These are phyloP conservation scores for Megalops cyprinoides DNA, from an alignment of 2,797 vertebrate species.

Conservation along the genomic window DNA sequence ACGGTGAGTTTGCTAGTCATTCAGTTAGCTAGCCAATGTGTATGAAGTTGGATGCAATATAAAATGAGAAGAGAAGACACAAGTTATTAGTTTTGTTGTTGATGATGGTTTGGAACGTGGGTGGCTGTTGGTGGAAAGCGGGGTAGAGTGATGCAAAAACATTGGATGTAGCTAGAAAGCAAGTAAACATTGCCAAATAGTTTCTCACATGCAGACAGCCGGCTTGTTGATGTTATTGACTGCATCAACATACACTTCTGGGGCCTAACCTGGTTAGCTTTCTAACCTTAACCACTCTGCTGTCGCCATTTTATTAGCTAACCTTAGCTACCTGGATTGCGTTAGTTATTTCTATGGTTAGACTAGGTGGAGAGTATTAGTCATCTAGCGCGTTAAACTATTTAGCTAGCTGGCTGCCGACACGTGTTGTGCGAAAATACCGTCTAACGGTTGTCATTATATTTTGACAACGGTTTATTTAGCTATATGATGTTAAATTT, in stretches of 20 bases:
- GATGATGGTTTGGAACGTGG: too few relatives aligned
- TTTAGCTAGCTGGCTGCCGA: background rate
- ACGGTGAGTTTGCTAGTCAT: too few relatives aligned
- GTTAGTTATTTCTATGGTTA: constrained; percentile 37
- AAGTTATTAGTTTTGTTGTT: constrained; percentile 14
- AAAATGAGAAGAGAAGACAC: too few relatives aligned
- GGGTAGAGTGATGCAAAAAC: background rate
- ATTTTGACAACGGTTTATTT: too few relatives aligned
- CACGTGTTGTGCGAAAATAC: too few relatives aligned
- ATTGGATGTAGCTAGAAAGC: background rate
- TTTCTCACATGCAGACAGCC: constrained; percentile 10
- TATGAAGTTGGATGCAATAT: too few relatives aligned
- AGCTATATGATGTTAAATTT: too few relatives aligned
- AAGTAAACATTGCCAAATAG: background rate
- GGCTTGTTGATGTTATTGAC: constrained; percentile 39
- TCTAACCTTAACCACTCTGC: background rate
- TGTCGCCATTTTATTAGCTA: constrained; percentile 80
- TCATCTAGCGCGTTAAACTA: background rate
- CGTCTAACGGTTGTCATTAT: too few relatives aligned
- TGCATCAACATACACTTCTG: constrained; percentile 9
- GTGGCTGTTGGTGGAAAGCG: background rate
- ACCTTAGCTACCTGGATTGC: too few relatives aligned
- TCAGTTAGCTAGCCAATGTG: too few relatives aligned
- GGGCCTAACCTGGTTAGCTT: constrained; percentile 38
- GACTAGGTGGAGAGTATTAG: background rate